These are phyloP conservation scores for Druceiella hillmani DNA, from an alignment of 2,888 invertebrate species.

Conservation along the genomic window DNA sequence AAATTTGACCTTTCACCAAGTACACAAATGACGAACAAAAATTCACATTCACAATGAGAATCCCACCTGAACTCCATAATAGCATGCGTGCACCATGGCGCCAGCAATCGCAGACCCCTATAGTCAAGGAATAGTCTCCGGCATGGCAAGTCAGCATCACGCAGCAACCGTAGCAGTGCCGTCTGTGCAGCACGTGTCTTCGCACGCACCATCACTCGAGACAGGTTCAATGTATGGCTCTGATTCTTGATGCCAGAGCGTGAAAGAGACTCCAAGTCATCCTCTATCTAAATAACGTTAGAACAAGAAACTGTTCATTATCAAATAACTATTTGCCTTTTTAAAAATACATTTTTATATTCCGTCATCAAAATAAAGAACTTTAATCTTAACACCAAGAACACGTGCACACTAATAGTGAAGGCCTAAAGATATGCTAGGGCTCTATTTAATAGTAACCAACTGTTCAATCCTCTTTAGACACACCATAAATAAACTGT, in stretches of 20 bases:
- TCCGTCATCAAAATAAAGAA: conserved; percentile 10
- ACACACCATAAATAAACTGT: too few species aligned
- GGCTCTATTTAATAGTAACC: too few species aligned
- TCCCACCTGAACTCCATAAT: conserved; percentile 45
- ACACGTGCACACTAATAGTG: too few species aligned
- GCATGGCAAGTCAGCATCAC: conserved; percentile 76
- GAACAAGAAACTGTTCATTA: conserved; percentile 19
- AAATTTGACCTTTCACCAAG: too few species aligned
- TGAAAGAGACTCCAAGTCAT: conserved; percentile 78
- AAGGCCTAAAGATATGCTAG: too few species aligned
- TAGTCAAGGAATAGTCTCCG: conserved; percentile 87
- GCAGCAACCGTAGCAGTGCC: conserved; percentile 70
- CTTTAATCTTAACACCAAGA: conserved; percentile 9
- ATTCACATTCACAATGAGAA: too few species aligned
- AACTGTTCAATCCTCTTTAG: too few species aligned
- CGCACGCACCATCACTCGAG: conserved; percentile 88
- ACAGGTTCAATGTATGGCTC: conserved; percentile 81
- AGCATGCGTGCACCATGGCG: conserved; percentile 88
- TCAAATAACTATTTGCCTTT: conserved; percentile 13
- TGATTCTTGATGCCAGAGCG: conserved; percentile 82
- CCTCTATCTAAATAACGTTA: conserved; percentile 61
- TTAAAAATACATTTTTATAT: conserved; percentile 2
- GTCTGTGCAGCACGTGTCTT: conserved; percentile 73
- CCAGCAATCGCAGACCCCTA: conserved; percentile 83
- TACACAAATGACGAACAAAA: too few species aligned